Conservation (phyloP, 2,888 invertebrate species). For the Thyatira batis region DNA sequence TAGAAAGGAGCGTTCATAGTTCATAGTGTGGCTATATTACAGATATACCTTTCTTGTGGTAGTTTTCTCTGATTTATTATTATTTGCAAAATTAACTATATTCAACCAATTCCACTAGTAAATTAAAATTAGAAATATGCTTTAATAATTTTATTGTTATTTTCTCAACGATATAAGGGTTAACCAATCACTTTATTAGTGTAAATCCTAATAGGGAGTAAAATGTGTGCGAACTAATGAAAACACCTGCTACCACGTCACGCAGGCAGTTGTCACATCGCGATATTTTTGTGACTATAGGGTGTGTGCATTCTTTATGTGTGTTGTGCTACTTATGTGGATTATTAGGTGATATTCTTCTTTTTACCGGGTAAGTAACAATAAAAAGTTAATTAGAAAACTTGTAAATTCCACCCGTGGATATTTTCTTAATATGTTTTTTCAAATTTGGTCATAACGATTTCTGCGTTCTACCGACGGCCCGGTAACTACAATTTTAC, state of each 20-base stretch:
- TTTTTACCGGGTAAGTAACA: slow-evolving; percentile 72
- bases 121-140: too few relatives aligned
- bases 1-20: too few relatives aligned
- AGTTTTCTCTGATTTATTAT: too few relatives aligned
- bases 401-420: not conserved
- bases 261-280: slow-evolving; percentile 80
- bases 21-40: too few relatives aligned
- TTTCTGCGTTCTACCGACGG: slow-evolving; percentile 49
- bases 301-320: slow-evolving; percentile 82
- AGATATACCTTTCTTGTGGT: too few relatives aligned
- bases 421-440: not conserved
- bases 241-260: slow-evolving; percentile 79
- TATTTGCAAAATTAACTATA: too few relatives aligned
- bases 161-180: too few relatives aligned
- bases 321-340: slow-evolving; percentile 83
- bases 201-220: not conserved
- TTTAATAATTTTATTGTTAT: not conserved
- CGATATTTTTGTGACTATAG: slow-evolving; percentile 81
- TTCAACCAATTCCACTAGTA: too few relatives aligned
- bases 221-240: slow-evolving; percentile 6
- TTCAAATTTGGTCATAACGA: slow-evolving; percentile 8
- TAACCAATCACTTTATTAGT: not conserved
- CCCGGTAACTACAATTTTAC: slow-evolving; percentile 68
- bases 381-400: slow-evolving; percentile 12
- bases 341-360: slow-evolving; percentile 80